Percentiles rank a stretch among this genome's conserved stretches.
Conservation (phyloP, 2,797 vertebrate species). For the Gadopsis bispinosus region DNA sequence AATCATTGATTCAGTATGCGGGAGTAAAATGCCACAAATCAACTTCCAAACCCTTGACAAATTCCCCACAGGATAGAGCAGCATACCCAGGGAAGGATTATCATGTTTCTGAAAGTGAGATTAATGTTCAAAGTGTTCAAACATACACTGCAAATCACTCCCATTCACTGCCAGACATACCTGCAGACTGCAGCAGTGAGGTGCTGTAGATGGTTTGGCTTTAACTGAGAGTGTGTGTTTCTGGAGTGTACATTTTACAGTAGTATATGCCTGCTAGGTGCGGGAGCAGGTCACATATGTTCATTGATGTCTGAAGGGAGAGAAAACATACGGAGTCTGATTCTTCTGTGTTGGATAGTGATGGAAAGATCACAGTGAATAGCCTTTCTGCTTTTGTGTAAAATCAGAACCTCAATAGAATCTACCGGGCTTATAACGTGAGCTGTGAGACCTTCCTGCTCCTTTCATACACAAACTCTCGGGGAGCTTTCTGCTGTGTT, state of each 20-base stretch:
- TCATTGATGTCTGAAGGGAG: conserved; percentile 35
- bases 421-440: conserved; percentile 30
- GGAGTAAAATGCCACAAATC: conserved; percentile 48
- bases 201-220: conserved; percentile 39
- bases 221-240: neutral
- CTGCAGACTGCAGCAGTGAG: conserved; percentile 38
- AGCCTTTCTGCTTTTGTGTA: conserved; percentile 41
- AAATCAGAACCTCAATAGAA: conserved; percentile 35
- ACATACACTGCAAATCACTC: conserved; percentile 44
- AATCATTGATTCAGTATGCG: conserved; percentile 49
- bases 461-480: conserved; percentile 58
- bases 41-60: conserved; percentile 33
- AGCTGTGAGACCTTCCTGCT: conserved; percentile 44
- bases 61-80: conserved; percentile 35
- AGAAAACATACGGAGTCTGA: conserved; percentile 34
- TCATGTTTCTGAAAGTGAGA: conserved; percentile 61
- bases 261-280: conserved; percentile 23
- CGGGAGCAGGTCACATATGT: conserved; percentile 38
- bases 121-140: conserved; percentile 57
- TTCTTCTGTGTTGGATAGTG: conserved; percentile 16
- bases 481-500: conserved; percentile 43
- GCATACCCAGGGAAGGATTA: conserved; percentile 47
- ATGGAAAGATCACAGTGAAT: conserved; percentile 40
- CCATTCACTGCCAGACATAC: conserved; percentile 26
- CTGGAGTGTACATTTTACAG: neutral